Base-by-base conservation (phyloP, 2,888 invertebrate species). In the Opisthograptis luteolata region DNA sequence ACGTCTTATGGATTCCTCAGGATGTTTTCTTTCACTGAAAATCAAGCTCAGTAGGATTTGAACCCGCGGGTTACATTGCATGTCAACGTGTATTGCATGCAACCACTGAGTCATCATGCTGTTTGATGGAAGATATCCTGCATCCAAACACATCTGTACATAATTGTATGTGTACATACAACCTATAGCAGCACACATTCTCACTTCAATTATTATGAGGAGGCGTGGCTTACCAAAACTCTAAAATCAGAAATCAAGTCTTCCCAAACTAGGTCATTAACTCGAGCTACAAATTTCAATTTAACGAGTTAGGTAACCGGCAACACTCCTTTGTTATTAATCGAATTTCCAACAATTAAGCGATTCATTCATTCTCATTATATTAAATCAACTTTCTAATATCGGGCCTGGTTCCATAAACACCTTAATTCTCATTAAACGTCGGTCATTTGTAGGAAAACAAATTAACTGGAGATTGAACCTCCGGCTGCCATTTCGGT, bases 401-500 rank as follows among this genome's bases (percentile, higher is more conserved):
- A 79, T 73, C 72, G 79, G 66, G 62, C 63, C 66, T 74, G 68
- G 70, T 79, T 79, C 76, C 73, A 85, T 84, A 84, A 87, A 84
- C 86, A 88, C 87, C 86, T 87, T 84, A 79, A 82, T 82, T 84
- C 84, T 81, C 76, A 81, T 84, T 83, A 81, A 79, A 73, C 71
- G 71, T 65, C 76, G 83, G 79, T 79, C 84, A 85, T 87, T 86
- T 79, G 74, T 76, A 70, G 71, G 72, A 80, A 84, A 85, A 86
- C 84, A 84, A 88, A 85, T 88, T 82, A 83, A 81, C 79, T 79
- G 77, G 73, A 75, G 52, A 58, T 55, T 58, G 56, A 56, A 58
- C 68, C 73, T 77, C 71, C 76, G 72, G 58, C 69, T 70, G 73
- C 78, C 81, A 79, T 84, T 80, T 72, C 69, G 70, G 63, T 78